Evolutionary conservation across 2,797 vertebrate species (phyloP).

Genomic region (Tachyglossus aculeatus): DNA sequence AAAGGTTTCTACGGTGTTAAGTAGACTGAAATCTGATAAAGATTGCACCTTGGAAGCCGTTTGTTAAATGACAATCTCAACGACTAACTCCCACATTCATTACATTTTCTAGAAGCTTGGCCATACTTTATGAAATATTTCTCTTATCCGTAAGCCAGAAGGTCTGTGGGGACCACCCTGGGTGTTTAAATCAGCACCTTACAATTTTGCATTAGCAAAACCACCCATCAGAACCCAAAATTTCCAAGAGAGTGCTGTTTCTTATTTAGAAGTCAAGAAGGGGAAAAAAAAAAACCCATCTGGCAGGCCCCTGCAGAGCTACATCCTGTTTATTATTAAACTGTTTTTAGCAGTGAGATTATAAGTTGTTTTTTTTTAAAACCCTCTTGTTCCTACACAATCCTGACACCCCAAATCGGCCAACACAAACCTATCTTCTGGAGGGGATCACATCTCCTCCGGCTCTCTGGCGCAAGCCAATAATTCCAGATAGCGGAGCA

Average conservation of each 20-base stretch:
- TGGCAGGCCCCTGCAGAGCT: constrained; percentile 20
- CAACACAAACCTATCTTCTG: neutral
- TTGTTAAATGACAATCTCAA: constrained; percentile 11
- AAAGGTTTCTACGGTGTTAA: no score
- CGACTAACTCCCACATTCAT: neutral
- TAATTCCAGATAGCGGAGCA: neutral
- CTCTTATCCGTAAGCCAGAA: neutral
- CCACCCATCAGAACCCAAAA: neutral
- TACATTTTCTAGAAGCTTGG: neutral
- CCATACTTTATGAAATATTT: neutral
- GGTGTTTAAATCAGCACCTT: neutral
- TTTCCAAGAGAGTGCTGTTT: neutral
- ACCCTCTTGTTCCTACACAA: neutral
- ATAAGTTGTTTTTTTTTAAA: neutral
- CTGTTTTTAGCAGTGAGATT: neutral
- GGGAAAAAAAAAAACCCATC: neutral
- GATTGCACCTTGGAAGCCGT: constrained; percentile 24
- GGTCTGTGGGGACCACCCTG: constrained; percentile 9
- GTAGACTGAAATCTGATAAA: neutral
- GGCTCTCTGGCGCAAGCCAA: neutral
- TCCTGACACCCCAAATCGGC: no score
- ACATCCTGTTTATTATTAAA: constrained; percentile 54
- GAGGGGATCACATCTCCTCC: neutral
- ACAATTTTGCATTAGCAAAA: neutral
- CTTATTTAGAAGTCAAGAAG: neutral